Percentiles rank a stretch among this genome's conserved stretches.
Conservation (phyloP, 2,888 invertebrate genomes). For the Drosophila basisetae region DNA sequence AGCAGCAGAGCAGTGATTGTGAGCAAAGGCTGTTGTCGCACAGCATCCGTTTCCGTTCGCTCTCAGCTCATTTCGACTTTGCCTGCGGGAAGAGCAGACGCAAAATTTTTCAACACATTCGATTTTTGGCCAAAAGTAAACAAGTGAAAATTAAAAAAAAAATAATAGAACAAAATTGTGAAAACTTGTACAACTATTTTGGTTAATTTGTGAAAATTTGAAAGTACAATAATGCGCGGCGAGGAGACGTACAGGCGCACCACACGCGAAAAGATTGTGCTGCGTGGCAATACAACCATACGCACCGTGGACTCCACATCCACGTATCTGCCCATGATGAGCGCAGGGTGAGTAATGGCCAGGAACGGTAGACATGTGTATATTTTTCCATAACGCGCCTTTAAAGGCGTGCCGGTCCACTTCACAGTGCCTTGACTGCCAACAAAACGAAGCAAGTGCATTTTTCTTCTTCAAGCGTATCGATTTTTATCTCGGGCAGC, state of each 20-base stretch:
- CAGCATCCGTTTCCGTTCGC: constrained; percentile 54
- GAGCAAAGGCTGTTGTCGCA: constrained; percentile 15
- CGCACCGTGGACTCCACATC: constrained; percentile 85
- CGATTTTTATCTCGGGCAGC: constrained; percentile 78
- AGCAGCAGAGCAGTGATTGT: constrained; percentile 14
- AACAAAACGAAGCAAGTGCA: constrained; percentile 26
- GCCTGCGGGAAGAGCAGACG: constrained; percentile 48
- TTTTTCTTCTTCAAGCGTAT: constrained; percentile 45
- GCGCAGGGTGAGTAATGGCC: constrained; percentile 74
- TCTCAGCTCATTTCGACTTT: constrained; percentile 56
- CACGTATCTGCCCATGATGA: constrained; percentile 84
- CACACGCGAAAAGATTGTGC: constrained; percentile 85
- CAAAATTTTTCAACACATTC: constrained; percentile 44
- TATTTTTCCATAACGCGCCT: constrained; percentile 15
- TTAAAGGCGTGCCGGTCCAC: constrained; percentile 54
- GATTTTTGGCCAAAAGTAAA: constrained; percentile 60
- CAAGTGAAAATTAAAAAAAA: constrained; percentile 43
- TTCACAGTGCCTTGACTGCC: constrained; percentile 61
- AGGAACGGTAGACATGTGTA: not conserved
- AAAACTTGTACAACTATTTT: constrained; percentile 26
- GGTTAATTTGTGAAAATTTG: constrained; percentile 16
- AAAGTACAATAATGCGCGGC: constrained; percentile 76
- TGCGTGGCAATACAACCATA: constrained; percentile 85
- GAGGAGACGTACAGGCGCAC: constrained; percentile 85
- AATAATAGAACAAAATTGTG: constrained; percentile 10